phyloP scores from a whole-genome alignment of 2,797 vertebrate species.

The Manis javanica region DNA sequence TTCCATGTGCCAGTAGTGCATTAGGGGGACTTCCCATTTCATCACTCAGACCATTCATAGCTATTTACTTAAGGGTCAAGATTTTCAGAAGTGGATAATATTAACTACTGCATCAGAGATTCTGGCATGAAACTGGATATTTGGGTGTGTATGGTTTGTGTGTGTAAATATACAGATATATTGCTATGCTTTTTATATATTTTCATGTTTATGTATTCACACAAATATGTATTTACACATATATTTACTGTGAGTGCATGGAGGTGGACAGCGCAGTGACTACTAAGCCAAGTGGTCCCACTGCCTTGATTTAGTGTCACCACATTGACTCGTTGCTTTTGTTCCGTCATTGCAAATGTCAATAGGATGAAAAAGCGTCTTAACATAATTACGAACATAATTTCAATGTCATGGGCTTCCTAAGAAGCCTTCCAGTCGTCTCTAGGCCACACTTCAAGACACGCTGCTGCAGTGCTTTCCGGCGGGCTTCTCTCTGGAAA shows the following conservation, averaged over 20 bases:
- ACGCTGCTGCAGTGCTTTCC: not conserved
- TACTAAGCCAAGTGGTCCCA: not conserved
- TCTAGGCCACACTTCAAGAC: not conserved
- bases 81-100: not conserved
- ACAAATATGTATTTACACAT: not conserved
- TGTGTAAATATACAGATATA: not conserved
- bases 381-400: fast-evolving
- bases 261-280: not conserved
- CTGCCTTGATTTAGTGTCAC: not conserved
- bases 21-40: not conserved
- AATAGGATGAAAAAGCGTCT: fast-evolving
- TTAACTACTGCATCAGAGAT: not conserved
- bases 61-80: not conserved
- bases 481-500: not conserved
- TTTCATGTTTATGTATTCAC: not conserved
- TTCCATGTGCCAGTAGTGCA: not conserved
- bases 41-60: not conserved
- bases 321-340: not conserved
- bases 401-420: no score
- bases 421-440: no score
- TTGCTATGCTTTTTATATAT: not conserved
- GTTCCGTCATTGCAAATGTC: fast-evolving
- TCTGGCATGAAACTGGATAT: not conserved
- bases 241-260: not conserved
- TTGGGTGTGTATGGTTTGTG: not conserved